Evolutionary conservation across 37 sponge, comb jelly and placozoan species (phyloP).

Genomic region (Amphimedon queenslandica): DNA sequence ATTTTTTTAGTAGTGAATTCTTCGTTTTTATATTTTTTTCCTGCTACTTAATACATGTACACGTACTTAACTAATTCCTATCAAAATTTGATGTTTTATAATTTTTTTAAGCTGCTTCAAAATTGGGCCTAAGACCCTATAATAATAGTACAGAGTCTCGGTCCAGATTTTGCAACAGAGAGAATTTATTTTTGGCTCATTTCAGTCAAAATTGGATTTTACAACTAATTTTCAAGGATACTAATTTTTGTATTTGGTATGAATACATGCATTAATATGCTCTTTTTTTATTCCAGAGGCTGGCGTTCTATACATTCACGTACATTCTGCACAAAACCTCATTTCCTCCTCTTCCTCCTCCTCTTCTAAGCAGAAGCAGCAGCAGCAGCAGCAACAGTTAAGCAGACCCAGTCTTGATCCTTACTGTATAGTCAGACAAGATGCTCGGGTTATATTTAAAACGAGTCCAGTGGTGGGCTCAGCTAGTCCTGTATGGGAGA

Average conservation of each 20-base stretch:
- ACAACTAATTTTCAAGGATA: neutral
- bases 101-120: too few species aligned
- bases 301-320: slow-evolving; percentile 11
- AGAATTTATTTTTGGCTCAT: neutral
- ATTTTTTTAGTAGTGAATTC: too few species aligned
- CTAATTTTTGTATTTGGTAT: neutral
- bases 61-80: too few species aligned
- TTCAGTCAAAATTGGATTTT: neutral
- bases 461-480: neutral
- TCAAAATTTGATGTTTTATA: too few species aligned
- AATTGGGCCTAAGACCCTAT: too few species aligned
- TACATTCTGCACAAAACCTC: slow-evolving; percentile 1
- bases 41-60: too few species aligned
- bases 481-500: slow-evolving; percentile 5
- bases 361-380: too few species aligned
- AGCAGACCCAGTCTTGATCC: neutral
- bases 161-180: neutral
- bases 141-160: too few species aligned
- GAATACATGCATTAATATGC: too few species aligned
- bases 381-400: too few species aligned
- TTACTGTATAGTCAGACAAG: neutral
- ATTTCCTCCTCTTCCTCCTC: neutral
- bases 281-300: slow-evolving; percentile 1
- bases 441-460: neutral
- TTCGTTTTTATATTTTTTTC: too few species aligned